A percentile compares a stretch with the other conserved stretches of the same genome.
phyloP scores from a whole-genome alignment of 1,140 invertebrate species.

The Camponotus pennsylvanicus region DNA sequence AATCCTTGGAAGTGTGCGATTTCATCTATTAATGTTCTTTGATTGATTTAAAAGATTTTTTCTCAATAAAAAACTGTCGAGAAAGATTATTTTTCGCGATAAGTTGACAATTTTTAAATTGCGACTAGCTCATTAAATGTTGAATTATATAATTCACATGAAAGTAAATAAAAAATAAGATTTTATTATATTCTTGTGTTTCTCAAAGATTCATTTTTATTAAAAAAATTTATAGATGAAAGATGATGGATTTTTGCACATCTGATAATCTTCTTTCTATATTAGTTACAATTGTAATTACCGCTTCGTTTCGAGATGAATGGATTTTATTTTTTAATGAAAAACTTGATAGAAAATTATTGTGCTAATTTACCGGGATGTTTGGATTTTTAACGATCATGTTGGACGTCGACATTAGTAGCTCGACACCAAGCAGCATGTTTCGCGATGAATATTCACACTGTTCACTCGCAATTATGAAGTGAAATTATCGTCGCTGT shows the following conservation, averaged over 20 bases:
- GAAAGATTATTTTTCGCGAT: too few species aligned
- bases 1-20: neutral
- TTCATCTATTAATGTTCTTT: neutral
- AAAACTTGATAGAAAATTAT: neutral
- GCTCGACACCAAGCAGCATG: neutral
- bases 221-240: neutral
- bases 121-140: neutral
- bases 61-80: too few species aligned
- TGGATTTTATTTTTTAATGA: neutral
- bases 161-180: neutral
- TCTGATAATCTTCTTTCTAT: neutral
- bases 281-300: too few species aligned
- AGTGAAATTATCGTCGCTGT: constrained; percentile 34
- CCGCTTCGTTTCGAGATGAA: too few species aligned
- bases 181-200: neutral
- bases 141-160: neutral
- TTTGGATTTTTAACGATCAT: neutral
- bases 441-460: constrained; percentile 12
- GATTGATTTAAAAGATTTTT: too few species aligned
- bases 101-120: neutral
- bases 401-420: constrained; percentile 16
- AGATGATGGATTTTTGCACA: neutral
- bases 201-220: neutral
- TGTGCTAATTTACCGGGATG: neutral
- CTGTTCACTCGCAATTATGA: constrained; percentile 44